These are phyloP conservation scores for Opisthograptis luteolata DNA, from an alignment of 2,888 invertebrate genomes.

Conservation along the genomic window DNA sequence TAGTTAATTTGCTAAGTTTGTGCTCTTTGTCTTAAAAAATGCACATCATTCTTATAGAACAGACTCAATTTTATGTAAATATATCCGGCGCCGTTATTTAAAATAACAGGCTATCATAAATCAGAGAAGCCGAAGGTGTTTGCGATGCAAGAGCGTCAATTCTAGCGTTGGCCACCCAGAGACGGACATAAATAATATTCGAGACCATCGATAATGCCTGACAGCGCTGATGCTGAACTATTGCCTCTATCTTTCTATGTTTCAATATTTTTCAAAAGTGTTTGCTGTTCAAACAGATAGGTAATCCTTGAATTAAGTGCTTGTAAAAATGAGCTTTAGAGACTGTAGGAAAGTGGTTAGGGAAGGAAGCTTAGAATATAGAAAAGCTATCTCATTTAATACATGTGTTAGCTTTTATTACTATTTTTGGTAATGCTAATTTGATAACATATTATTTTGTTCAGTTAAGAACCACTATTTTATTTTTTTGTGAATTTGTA, in stretches of 20 bases:
- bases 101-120: constrained; percentile 53
- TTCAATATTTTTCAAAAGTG: constrained; percentile 48
- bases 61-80: constrained; percentile 31
- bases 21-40: too few species aligned
- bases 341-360: too few species aligned
- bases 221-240: constrained; percentile 53
- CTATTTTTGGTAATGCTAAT: too few species aligned
- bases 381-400: too few species aligned
- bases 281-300: constrained; percentile 32
- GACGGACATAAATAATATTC: constrained; percentile 73
- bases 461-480: too few species aligned
- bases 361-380: too few species aligned
- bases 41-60: not conserved
- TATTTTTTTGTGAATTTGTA: too few species aligned
- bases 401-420: too few species aligned
- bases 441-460: too few species aligned
- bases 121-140: constrained; percentile 58
- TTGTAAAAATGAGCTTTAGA: not conserved
- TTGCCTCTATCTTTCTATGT: constrained; percentile 47
- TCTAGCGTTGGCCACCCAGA: constrained; percentile 53
- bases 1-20: too few species aligned
- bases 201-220: constrained; percentile 58
- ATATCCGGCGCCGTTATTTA: constrained; percentile 30
- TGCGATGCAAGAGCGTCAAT: constrained; percentile 59
- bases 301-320: constrained; percentile 17